phyloP scores from a whole-genome alignment of 2,113 vertebrate species.

The Tragelaphus imberbis region DNA sequence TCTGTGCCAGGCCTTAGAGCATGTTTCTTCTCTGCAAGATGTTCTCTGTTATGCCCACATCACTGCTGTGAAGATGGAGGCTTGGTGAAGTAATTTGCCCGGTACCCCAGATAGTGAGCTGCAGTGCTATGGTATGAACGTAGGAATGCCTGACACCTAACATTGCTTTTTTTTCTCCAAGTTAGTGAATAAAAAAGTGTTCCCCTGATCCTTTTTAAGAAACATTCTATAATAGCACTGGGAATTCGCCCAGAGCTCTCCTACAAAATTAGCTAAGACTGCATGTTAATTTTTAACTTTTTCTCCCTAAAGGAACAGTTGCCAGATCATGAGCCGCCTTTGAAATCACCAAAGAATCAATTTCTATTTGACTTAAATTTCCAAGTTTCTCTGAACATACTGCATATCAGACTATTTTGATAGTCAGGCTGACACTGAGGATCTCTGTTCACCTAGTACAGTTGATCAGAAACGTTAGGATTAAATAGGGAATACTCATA shows the following conservation, averaged over 20 bases:
- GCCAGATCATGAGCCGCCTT: neutral
- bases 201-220: neutral
- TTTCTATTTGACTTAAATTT: neutral
- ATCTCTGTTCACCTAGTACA: neutral
- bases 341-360: neutral
- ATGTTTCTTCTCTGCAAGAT: neutral
- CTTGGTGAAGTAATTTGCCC: too few species aligned
- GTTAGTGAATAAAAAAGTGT: neutral
- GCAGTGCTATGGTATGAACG: rapidly evolving
- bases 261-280: neutral
- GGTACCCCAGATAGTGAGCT: neutral
- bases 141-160: neutral
- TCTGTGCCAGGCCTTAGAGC: neutral
- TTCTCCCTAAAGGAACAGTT: neutral
- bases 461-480: neutral
- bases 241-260: neutral
- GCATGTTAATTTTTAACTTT: neutral
- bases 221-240: neutral
- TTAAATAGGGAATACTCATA: neutral
- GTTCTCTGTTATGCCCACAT: neutral
- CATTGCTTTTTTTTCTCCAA: neutral
- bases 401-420: neutral
- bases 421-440: neutral
- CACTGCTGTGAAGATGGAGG: neutral
- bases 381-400: neutral